A percentile compares a stretch with the other conserved stretches of the same genome.
Evolutionary conservation across 2,113 vertebrate species (phyloP).

Genomic region (Phaethon lepturus): DNA sequence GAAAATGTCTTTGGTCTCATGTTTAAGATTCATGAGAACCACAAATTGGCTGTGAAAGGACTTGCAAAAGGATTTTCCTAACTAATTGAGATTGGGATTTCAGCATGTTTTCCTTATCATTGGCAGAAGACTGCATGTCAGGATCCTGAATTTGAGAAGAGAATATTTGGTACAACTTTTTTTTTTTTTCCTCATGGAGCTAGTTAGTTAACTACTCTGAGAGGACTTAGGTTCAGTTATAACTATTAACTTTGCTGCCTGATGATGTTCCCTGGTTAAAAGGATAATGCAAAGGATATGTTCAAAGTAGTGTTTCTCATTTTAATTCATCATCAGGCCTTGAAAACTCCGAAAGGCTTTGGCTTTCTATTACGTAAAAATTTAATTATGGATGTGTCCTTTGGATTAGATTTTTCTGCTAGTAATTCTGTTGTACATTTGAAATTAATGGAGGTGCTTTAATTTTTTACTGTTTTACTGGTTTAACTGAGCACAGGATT

Average conservation of each 20-base stretch:
- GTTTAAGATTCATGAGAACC: background rate
- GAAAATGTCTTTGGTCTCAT: background rate
- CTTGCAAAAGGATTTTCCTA: background rate
- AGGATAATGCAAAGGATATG: background rate
- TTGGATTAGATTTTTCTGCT: background rate
- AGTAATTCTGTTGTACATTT: background rate
- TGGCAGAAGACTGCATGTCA: background rate
- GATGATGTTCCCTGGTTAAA: background rate
- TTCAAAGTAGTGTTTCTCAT: background rate
- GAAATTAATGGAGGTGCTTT: background rate
- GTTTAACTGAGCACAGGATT: background rate
- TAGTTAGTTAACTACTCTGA: background rate
- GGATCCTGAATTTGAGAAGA: background rate
- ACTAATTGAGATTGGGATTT: background rate
- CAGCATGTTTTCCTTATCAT: background rate
- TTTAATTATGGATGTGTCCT: background rate
- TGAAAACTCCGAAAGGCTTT: background rate
- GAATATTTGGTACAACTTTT: background rate
- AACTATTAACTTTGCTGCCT: background rate
- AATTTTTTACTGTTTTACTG: background rate
- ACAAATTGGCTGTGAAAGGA: background rate
- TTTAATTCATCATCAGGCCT: background rate
- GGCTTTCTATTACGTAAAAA: background rate
- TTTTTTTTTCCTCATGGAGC: background rate
- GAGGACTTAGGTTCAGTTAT: background rate